Conservation (phyloP, 2,113 vertebrate genomes). For the western clawed frog (Xenopus tropicalis) region DNA sequence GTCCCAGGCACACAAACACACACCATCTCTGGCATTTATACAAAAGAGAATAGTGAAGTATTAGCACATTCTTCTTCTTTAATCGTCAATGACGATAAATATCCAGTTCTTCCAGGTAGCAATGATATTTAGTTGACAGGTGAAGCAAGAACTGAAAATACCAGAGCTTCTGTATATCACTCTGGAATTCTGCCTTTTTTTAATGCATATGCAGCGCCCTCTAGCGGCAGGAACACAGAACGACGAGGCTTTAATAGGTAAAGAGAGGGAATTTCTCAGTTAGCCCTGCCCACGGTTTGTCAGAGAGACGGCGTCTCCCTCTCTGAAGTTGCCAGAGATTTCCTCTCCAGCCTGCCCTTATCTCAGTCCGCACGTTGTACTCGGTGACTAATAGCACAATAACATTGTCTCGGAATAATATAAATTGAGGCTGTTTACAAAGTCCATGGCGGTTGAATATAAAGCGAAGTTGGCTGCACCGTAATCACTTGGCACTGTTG, state of each 20-base stretch:
- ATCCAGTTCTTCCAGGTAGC: no score
- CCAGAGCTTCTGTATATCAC: not conserved
- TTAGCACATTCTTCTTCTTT: no score
- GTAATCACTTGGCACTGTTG: conserved; percentile 57
- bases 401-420: conserved; percentile 68
- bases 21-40: no score
- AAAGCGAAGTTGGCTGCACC: conserved; percentile 62
- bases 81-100: no score
- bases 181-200: not conserved
- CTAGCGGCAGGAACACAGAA: conserved; percentile 48
- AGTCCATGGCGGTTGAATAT: conserved; percentile 69
- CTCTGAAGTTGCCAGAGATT: conserved; percentile 66
- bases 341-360: conserved; percentile 69
- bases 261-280: not conserved
- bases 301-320: conserved; percentile 58
- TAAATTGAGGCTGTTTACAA: conserved; percentile 71
- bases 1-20: no score
- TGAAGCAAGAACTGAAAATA: conserved; percentile 17
- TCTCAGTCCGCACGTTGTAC: conserved; percentile 74
- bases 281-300: conserved; percentile 53
- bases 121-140: not conserved
- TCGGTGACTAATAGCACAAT: conserved; percentile 71
- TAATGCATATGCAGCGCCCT: conserved; percentile 29
- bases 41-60: no score
- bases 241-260: no score